A percentile compares a stretch with the other conserved stretches of the same genome.
Conservation (phyloP, 2,888 invertebrate species). For the Dicyrtomina minuta region DNA sequence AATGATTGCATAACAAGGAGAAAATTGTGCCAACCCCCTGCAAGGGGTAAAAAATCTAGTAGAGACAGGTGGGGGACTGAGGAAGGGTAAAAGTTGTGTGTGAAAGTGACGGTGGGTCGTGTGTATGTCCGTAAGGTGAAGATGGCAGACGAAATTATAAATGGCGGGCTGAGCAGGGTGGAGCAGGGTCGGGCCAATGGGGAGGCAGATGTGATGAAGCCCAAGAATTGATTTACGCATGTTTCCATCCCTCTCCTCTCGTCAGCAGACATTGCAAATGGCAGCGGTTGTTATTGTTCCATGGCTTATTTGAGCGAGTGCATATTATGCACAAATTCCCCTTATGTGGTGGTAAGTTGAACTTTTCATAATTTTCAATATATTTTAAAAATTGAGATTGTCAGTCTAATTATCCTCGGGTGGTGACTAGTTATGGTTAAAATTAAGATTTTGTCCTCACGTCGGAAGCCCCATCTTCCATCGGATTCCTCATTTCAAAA, state of each 20-base stretch:
- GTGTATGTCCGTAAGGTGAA: neutral
- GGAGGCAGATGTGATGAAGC: slow-evolving; percentile 56
- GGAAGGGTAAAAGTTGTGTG: too few species aligned
- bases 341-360: slow-evolving; percentile 59
- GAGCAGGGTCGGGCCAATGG: slow-evolving; percentile 50
- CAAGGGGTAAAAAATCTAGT: too few species aligned
- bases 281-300: slow-evolving; percentile 99
- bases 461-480: slow-evolving; percentile 34
- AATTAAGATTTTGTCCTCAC: neutral
- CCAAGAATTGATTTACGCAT: slow-evolving; percentile 66
- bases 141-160: slow-evolving; percentile 23
- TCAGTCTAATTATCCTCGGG: neutral
- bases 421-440: neutral
- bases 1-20: too few species aligned
- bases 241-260: slow-evolving; percentile 57
- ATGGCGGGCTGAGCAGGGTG: slow-evolving; percentile 25
- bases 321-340: slow-evolving; percentile 60
- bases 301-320: slow-evolving; percentile 70
- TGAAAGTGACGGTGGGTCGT: neutral
- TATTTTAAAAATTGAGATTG: slow-evolving; percentile 10
- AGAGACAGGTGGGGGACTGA: too few species aligned
- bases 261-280: slow-evolving; percentile 81
- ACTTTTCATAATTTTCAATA: slow-evolving; percentile 30
- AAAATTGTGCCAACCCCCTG: too few species aligned
- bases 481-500: slow-evolving; percentile 28